A percentile compares a stretch with the other conserved stretches of the same genome.
These are phyloP conservation scores for Candidula unifasciata DNA, from an alignment of 2,888 invertebrate genomes.

Conservation along the genomic window DNA sequence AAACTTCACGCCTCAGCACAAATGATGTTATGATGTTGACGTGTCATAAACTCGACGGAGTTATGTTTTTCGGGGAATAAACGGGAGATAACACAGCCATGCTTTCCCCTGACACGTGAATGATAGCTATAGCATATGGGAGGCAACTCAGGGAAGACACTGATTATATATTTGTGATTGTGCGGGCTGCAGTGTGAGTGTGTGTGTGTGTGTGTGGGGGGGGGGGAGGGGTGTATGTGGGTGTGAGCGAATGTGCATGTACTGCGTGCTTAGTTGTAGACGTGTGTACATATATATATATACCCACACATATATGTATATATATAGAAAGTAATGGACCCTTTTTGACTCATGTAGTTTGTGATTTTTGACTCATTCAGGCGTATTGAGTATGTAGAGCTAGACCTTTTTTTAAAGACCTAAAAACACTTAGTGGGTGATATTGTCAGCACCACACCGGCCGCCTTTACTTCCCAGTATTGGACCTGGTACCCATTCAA, in stretches of 20 bases:
- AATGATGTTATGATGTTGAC: background rate
- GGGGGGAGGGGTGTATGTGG: background rate
- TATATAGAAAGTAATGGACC: too few relatives aligned
- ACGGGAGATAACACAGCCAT: constrained; percentile 1
- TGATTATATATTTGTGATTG: background rate
- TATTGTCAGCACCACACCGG: too few relatives aligned
- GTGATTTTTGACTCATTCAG: too few relatives aligned
- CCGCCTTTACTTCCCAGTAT: too few relatives aligned
- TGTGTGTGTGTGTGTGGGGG: background rate
- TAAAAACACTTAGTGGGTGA: too few relatives aligned
- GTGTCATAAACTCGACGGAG: background rate
- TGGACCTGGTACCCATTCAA: too few relatives aligned
- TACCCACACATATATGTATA: too few relatives aligned
- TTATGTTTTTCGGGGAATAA: background rate
- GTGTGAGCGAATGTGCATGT: background rate
- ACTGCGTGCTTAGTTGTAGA: background rate
- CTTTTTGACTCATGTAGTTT: background rate
- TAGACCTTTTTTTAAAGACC: too few relatives aligned
- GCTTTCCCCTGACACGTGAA: background rate
- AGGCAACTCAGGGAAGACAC: background rate
- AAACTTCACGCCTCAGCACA: background rate
- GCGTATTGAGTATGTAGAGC: too few relatives aligned
- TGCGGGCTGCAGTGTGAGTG: background rate
- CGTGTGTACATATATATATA: background rate
- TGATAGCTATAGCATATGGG: background rate